Evolutionary conservation across 1,140 invertebrate species (phyloP).

Genomic region (Bradysia coprophila): DNA sequence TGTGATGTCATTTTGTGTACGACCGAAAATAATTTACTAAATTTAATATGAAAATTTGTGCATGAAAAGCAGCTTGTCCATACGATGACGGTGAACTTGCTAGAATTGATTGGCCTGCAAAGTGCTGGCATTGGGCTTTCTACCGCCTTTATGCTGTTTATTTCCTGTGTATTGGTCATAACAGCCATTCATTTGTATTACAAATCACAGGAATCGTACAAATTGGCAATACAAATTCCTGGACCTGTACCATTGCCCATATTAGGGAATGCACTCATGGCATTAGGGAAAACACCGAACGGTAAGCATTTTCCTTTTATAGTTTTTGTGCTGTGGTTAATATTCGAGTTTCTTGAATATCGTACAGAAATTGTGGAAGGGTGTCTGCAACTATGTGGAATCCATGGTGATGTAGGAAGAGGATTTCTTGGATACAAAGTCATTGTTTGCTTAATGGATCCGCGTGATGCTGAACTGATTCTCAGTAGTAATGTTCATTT

Average conservation of each 20-base stretch:
- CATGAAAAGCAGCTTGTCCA: too few species aligned
- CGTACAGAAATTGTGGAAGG: slow-evolving; percentile 27
- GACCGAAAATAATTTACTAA: too few species aligned
- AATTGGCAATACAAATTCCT: slow-evolving; percentile 28
- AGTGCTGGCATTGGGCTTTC: background rate
- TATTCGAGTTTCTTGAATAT: too few species aligned
- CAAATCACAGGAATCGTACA: slow-evolving; percentile 4
- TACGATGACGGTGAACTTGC: background rate
- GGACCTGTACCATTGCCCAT: slow-evolving; percentile 30
- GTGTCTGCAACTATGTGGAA: slow-evolving; percentile 23
- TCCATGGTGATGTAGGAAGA: slow-evolving; percentile 34
- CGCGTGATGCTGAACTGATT: slow-evolving; percentile 48
- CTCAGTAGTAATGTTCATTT: slow-evolving; percentile 53
- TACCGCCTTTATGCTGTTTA: background rate
- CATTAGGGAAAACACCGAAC: slow-evolving; percentile 29
- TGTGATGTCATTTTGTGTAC: too few species aligned
- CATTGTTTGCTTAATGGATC: slow-evolving; percentile 39
- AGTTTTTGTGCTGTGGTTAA: too few species aligned
- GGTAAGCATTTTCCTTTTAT: too few species aligned
- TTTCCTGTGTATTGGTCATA: background rate
- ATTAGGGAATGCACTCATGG: slow-evolving; percentile 35
- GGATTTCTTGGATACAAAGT: slow-evolving; percentile 44
- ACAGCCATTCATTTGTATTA: background rate
- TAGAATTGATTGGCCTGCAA: background rate
- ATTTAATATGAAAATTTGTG: too few species aligned